A percentile compares a stretch with the other conserved stretches of the same genome.
Conservation (phyloP, 2,797 vertebrate genomes). For the Petrocephalus schoutedeni region DNA sequence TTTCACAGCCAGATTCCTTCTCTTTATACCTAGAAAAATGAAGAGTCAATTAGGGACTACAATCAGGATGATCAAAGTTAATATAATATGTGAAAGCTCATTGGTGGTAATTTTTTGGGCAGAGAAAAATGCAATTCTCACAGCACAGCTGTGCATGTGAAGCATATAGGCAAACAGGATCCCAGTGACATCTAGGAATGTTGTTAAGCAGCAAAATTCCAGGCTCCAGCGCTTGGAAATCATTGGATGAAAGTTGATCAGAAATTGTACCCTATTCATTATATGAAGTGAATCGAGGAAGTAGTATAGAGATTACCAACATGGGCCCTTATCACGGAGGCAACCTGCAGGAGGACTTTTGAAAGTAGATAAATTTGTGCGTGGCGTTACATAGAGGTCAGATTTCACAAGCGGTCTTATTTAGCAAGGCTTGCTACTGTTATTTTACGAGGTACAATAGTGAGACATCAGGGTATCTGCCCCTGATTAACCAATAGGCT, state of each 20-base stretch:
- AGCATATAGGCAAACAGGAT: not conserved
- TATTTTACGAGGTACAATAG: not conserved
- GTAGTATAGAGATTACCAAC: not conserved
- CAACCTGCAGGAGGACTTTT: not conserved
- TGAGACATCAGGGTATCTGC: not conserved
- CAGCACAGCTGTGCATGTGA: not conserved
- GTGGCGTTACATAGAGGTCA: not conserved
- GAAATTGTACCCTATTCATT: not conserved
- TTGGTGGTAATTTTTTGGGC: not conserved
- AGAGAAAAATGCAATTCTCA: not conserved
- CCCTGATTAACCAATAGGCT: not conserved
- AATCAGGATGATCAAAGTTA: not conserved
- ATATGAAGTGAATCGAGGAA: not conserved
- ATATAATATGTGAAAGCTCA: not conserved
- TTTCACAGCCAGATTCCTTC: not conserved
- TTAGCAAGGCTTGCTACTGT: not conserved
- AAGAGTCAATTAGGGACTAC: not conserved
- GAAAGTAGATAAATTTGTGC: not conserved
- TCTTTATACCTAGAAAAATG: not conserved
- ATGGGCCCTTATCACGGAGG: not conserved
- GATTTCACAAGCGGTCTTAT: not conserved
- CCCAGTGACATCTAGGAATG: not conserved
- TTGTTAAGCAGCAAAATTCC: not conserved
- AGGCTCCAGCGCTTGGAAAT: not conserved
- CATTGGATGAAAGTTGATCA: not conserved